Conservation (phyloP, 2,797 vertebrate genomes). For the Lepus oiostolus region DNA sequence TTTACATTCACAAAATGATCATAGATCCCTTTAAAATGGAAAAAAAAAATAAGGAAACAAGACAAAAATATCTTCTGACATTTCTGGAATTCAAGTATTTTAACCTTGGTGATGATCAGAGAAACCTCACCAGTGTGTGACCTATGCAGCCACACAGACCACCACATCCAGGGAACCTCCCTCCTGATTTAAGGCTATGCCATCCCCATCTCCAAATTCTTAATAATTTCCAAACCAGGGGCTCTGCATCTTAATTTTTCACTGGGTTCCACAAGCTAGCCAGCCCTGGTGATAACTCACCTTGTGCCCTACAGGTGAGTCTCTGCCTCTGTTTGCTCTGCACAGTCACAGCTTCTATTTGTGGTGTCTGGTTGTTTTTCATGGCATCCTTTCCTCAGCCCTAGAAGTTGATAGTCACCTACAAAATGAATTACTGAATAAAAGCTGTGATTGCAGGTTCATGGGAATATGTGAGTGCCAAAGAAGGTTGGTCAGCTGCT, state of each 20-base stretch:
- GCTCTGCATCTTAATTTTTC: not conserved
- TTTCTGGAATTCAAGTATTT: not conserved
- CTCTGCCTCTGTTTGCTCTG: not conserved
- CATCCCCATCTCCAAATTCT: conserved; percentile 32
- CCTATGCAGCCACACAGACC: not conserved
- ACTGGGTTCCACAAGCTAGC: not conserved
- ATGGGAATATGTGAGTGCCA: not conserved
- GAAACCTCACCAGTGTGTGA: not conserved
- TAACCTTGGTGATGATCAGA: not conserved
- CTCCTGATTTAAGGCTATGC: not conserved
- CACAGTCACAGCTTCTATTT: not conserved
- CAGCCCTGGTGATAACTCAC: not conserved
- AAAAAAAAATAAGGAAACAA: conserved; percentile 16
- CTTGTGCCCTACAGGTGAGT: not conserved
- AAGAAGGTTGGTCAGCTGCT: not conserved
- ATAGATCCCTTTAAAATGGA: conserved; percentile 1
- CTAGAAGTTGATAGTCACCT: not conserved
- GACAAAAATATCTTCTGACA: not conserved
- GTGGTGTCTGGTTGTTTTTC: not conserved
- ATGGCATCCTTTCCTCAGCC: not conserved
- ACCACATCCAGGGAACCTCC: not conserved
- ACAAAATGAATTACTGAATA: not conserved
- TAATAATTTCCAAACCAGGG: not conserved
- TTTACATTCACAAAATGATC: conserved; percentile 10
- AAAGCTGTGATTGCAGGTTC: not conserved